These are phyloP conservation scores for Rhabdomys pumilio DNA, from an alignment of 2,797 vertebrate species.

Conservation along the genomic window DNA sequence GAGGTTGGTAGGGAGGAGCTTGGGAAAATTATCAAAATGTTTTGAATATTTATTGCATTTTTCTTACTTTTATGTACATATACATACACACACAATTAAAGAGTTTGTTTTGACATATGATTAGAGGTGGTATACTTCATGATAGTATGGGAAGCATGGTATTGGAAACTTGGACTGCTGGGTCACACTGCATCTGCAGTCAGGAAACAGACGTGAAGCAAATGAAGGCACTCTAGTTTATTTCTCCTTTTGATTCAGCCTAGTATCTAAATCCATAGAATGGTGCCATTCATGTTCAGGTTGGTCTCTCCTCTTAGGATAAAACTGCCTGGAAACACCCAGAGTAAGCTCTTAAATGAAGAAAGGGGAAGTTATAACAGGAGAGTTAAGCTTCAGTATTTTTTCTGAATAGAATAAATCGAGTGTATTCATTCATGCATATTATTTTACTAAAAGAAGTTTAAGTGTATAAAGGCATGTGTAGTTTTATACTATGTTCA, in stretches of 20 bases:
- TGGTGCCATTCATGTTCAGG: neutral
- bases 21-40: neutral
- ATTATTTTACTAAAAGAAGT: neutral
- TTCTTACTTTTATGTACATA: neutral
- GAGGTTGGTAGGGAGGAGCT: neutral
- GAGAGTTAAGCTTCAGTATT: neutral
- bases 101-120: neutral
- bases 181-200: neutral
- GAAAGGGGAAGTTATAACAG: neutral
- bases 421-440: neutral
- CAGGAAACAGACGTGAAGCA: neutral
- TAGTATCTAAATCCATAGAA: neutral
- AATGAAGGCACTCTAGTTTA: neutral
- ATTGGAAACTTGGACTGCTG: neutral
- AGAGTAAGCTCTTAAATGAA: slow-evolving; percentile 11
- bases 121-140: no score
- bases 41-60: neutral
- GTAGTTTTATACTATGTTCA: no score
- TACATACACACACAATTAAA: neutral
- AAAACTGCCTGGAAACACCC: neutral
- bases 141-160: neutral
- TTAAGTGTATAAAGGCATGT: neutral
- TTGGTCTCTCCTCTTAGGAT: neutral
- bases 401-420: neutral
- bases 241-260: neutral